phyloP scores from a whole-genome alignment of 1,140 invertebrate genomes.

The Orchesella cincta region DNA sequence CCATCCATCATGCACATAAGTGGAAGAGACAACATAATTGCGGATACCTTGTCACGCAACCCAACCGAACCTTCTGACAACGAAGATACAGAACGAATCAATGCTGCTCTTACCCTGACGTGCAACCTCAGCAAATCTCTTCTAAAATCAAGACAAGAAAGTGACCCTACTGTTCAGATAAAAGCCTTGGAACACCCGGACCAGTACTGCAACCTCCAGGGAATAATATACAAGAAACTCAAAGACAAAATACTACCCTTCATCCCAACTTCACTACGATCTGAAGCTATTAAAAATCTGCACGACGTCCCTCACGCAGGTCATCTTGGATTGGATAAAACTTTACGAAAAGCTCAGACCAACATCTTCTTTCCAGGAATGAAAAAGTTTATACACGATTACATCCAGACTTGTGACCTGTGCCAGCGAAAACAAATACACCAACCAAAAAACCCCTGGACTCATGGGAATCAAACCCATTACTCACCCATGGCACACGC shows the following conservation, averaged over 20 bases:
- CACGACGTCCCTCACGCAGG: slow-evolving; percentile 20
- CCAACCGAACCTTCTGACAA: not conserved
- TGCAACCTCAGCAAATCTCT: not conserved
- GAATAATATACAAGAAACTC: not conserved
- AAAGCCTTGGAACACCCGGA: not conserved
- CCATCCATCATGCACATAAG: too few species aligned
- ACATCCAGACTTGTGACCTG: too few species aligned
- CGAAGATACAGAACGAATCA: not conserved
- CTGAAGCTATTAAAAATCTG: not conserved
- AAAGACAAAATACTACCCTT: not conserved
- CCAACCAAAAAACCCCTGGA: not conserved
- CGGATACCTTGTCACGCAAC: too few species aligned
- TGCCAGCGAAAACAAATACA: not conserved
- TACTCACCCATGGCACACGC: slow-evolving; percentile 45
- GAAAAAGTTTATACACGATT: too few species aligned
- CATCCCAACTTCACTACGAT: not conserved
- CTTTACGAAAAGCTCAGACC: not conserved
- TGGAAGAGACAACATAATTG: too few species aligned
- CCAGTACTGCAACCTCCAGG: not conserved
- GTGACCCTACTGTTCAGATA: not conserved
- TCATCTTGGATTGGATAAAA: not conserved
- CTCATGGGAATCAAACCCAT: not conserved
- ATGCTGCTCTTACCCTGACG: not conserved
- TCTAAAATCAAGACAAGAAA: not conserved
- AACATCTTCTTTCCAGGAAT: not conserved